Evolutionary conservation across 2,113 vertebrate genomes (phyloP).

Genomic region (Sapayoa aenigma): DNA sequence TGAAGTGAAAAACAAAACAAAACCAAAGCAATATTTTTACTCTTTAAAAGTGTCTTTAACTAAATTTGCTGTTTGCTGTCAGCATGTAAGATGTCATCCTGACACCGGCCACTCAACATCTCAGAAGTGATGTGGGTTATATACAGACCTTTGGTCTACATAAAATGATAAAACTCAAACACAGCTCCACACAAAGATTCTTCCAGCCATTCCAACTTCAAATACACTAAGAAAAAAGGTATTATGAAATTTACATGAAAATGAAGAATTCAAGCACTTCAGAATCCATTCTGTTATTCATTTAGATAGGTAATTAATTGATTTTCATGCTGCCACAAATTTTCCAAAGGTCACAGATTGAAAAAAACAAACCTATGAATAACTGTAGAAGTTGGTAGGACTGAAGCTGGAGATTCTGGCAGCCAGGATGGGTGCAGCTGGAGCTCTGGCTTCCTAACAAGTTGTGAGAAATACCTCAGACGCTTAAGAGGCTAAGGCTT

Average conservation of each 20-base stretch:
- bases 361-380: constrained; percentile 4
- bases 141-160: background rate
- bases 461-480: constrained; percentile 1
- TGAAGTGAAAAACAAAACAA: background rate
- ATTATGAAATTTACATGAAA: background rate
- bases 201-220: background rate
- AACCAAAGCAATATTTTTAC: background rate
- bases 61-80: background rate
- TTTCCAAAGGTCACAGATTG: constrained; percentile 5
- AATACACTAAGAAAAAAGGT: background rate
- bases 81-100: background rate
- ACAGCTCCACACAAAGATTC: background rate
- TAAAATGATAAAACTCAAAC: background rate
- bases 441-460: background rate
- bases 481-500: background rate
- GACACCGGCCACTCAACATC: background rate
- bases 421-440: background rate
- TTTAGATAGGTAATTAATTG: background rate
- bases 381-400: background rate
- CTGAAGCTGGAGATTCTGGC: constrained; percentile 4
- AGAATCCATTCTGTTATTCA: background rate
- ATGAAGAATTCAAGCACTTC: background rate
- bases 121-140: background rate
- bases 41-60: background rate
- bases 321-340: constrained; percentile 6